phyloP scores from a whole-genome alignment of 2,797 vertebrate genomes.

The Neoniphon sammara region DNA sequence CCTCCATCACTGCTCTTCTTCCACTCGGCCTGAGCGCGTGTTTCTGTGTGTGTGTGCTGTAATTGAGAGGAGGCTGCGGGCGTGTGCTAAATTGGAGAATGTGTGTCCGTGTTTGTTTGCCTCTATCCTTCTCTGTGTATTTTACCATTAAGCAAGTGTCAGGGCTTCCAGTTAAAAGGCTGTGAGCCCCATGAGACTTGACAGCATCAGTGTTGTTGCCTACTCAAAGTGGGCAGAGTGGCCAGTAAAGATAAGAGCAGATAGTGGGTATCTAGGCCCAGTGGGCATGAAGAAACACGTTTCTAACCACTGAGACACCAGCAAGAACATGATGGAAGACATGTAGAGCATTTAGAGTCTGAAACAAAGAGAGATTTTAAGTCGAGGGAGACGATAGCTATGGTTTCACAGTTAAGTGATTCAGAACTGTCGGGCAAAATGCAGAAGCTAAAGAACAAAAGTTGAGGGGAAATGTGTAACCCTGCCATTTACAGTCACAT shows the following conservation, averaged over 20 bases:
- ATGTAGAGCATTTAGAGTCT: not conserved
- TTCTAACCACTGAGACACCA: not conserved
- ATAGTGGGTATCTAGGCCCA: constrained; percentile 13
- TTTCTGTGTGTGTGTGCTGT: not conserved
- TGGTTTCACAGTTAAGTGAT: not conserved
- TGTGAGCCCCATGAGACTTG: constrained; percentile 8
- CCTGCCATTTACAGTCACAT: constrained; percentile 51
- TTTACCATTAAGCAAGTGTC: no score
- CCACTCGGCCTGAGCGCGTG: not conserved
- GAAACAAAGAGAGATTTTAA: not conserved
- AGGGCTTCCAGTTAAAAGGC: not conserved
- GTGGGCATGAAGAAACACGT: not conserved
- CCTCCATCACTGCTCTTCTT: not conserved
- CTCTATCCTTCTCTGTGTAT: not conserved
- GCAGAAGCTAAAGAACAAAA: constrained; percentile 21
- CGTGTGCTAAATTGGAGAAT: constrained; percentile 1
- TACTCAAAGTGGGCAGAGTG: constrained; percentile 14
- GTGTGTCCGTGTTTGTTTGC: not conserved
- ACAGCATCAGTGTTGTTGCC: constrained; percentile 1
- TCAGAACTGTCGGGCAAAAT: constrained; percentile 1
- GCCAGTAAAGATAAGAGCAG: constrained; percentile 37
- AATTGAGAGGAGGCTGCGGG: not conserved
- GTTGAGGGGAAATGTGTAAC: not conserved
- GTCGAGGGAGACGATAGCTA: not conserved
- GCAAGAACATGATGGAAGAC: not conserved